Percentiles rank a stretch among this genome's conserved stretches.
Evolutionary conservation across 2,888 invertebrate species (phyloP).

Genomic region (Pachycephus smyrnensis): DNA sequence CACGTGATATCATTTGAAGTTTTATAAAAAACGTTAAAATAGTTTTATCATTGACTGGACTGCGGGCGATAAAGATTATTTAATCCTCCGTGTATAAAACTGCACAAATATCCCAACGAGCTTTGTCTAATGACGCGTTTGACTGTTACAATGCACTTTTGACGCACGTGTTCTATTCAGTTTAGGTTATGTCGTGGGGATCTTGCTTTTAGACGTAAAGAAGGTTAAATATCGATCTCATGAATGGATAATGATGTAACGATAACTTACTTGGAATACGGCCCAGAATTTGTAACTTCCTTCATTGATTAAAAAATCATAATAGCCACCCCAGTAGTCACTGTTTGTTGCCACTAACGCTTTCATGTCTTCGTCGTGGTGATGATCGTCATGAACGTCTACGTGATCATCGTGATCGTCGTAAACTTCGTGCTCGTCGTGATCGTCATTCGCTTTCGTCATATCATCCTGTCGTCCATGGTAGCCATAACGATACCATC

Average conservation of each 20-base stretch:
- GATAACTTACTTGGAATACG: conserved; percentile 78
- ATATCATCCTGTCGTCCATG: conserved; percentile 31
- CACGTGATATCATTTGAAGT: not conserved
- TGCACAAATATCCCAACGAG: not conserved
- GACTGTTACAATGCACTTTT: not conserved
- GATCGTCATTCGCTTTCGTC: conserved; percentile 59
- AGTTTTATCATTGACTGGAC: not conserved
- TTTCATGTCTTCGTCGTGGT: conserved; percentile 65
- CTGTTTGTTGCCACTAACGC: conserved; percentile 72
- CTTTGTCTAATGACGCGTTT: not conserved
- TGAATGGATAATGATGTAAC: not conserved
- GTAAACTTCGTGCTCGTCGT: conserved; percentile 61
- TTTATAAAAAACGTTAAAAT: not conserved
- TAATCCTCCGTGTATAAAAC: not conserved
- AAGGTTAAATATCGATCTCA: not conserved
- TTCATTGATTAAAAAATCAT: conserved; percentile 89
- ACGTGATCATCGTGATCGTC: conserved; percentile 34
- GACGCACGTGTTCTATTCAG: not conserved
- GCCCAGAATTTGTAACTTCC: conserved; percentile 93
- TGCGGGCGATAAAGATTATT: not conserved
- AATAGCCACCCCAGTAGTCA: conserved; percentile 85
- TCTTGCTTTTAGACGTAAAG: not conserved
- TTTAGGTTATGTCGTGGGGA: not conserved
- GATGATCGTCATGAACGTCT: conserved; percentile 59
- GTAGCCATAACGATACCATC: conserved; percentile 46